Percentiles rank a stretch among this genome's conserved stretches.
Conservation (phyloP, 2,888 invertebrate species). For the Tortricodes alternella region DNA sequence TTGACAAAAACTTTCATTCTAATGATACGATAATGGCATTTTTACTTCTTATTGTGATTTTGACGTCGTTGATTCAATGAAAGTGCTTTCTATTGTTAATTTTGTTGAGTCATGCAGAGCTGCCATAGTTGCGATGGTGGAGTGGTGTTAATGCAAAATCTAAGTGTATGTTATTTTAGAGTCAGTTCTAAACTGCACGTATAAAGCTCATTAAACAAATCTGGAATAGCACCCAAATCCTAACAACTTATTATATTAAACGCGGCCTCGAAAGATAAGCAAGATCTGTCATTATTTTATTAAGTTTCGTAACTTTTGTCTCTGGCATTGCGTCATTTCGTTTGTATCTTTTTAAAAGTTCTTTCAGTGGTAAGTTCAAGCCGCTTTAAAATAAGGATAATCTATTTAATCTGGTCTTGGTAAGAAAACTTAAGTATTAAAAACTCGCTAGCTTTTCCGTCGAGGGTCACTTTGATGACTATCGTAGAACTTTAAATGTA, state of each 20-base stretch:
- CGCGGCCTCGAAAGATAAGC: slow-evolving; percentile 25
- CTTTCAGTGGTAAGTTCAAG: slow-evolving; percentile 52
- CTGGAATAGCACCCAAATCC: slow-evolving; percentile 11
- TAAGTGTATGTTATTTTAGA: background rate
- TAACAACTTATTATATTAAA: slow-evolving; percentile 25
- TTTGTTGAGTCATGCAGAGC: slow-evolving; percentile 17
- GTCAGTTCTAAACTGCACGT: slow-evolving; percentile 1
- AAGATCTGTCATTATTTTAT: slow-evolving; percentile 44
- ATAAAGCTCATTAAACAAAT: slow-evolving; percentile 24
- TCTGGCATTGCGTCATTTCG: slow-evolving; percentile 47
- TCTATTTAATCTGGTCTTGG: slow-evolving; percentile 53
- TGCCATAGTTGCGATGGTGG: slow-evolving; percentile 14
- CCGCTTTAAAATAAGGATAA: slow-evolving; percentile 50
- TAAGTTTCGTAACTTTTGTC: slow-evolving; percentile 51
- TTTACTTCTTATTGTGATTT: slow-evolving; percentile 3
- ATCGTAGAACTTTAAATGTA: background rate
- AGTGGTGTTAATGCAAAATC: background rate
- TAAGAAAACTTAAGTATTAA: slow-evolving; percentile 46
- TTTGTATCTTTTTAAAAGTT: slow-evolving; percentile 48
- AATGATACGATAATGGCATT: slow-evolving; percentile 29
- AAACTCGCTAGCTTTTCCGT: slow-evolving; percentile 34
- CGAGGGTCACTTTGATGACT: slow-evolving; percentile 30
- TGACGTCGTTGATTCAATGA: slow-evolving; percentile 11
- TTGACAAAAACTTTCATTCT: slow-evolving; percentile 46
- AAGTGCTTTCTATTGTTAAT: slow-evolving; percentile 18